phyloP scores from a whole-genome alignment of 2,113 vertebrate genomes.

The Sarotherodon lohbergeri region DNA sequence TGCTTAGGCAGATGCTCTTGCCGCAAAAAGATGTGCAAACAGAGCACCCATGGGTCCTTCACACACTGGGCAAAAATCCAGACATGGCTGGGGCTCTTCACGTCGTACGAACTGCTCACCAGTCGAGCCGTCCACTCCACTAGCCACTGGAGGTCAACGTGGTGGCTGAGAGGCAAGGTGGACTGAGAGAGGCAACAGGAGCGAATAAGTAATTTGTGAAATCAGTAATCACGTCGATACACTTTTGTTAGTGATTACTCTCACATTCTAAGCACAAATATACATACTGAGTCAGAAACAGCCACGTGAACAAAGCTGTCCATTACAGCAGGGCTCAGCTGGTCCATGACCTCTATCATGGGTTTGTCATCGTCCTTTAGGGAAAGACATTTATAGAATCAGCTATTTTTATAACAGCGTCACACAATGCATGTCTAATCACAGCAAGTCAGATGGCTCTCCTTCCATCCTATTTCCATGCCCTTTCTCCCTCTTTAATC shows the following conservation, averaged over 20 bases:
- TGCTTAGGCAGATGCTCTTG: conserved; percentile 96
- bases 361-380: conserved; percentile 93
- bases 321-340: conserved; percentile 91
- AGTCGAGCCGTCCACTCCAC: conserved; percentile 95
- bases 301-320: conserved; percentile 97
- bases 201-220: neutral
- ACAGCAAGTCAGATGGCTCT: neutral
- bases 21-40: conserved; percentile 94
- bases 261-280: neutral
- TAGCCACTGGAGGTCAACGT: conserved; percentile 93
- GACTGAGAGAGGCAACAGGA: conserved; percentile 65
- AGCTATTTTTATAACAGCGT: conserved; percentile 39
- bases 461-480: neutral
- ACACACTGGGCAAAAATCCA: conserved; percentile 97
- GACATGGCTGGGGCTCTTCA: conserved; percentile 96
- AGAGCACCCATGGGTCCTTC: conserved; percentile 97
- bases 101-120: conserved; percentile 95
- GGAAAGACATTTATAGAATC: conserved; percentile 27
- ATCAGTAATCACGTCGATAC: neutral
- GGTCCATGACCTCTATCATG: conserved; percentile 99
- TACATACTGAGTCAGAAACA: conserved; percentile 89
- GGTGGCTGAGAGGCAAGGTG: conserved; percentile 84
- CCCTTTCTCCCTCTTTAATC: neutral
- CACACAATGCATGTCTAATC: conserved; percentile 9
- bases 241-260: neutral